Base-by-base conservation (phyloP, 2,888 invertebrate genomes). In the Acrobasis consociella region DNA sequence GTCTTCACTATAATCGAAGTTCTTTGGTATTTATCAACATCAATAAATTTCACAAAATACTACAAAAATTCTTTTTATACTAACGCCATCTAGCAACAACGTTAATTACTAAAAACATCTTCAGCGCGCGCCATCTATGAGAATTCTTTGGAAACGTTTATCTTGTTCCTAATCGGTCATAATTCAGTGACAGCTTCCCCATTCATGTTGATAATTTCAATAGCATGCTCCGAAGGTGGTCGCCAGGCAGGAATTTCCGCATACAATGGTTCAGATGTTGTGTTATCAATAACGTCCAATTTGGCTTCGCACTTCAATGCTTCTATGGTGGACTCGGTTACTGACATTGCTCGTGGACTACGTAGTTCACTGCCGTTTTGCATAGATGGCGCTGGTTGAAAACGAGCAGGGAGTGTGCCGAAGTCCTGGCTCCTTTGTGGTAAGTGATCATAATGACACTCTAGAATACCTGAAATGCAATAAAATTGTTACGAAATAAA, bases 201-300 rank as follows among this genome's bases (percentile, higher is more conserved):
- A 66, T 90, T 91, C 42, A 85, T 65, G 68, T 89, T 91, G 17
- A 92, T 76, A 16, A 90, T 81, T 79, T 89, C 92, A 65, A 88
- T 79, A 1, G 91, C 89, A 69, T 89, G 89, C 72, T 89, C 91
- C n/a, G 90, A 90, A 31, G 88, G 87, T 42, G 92, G 90, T 73
- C 87, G 77, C 91, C 90, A 93, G 68, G 87, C 89, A 55, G 95
- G 95, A 65, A 95, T 95, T 85, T 95, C 95, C 65, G 95, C 95
- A 73, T 95, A 95, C 31, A 95, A 82, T 58, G 95, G 95, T 76
- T 95, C 95, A 2, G 87, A 82, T 39, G 85, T 89, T 0, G 86
- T 83, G 37, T 75, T 79, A 68, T 91, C 90, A 64, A 91, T 82
- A 22, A 86, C 78, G 68, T 92, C 91, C 11, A 87, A 70, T 72